Base-by-base conservation (phyloP, 2,797 vertebrate genomes). In the Lacerta viridis region DNA sequence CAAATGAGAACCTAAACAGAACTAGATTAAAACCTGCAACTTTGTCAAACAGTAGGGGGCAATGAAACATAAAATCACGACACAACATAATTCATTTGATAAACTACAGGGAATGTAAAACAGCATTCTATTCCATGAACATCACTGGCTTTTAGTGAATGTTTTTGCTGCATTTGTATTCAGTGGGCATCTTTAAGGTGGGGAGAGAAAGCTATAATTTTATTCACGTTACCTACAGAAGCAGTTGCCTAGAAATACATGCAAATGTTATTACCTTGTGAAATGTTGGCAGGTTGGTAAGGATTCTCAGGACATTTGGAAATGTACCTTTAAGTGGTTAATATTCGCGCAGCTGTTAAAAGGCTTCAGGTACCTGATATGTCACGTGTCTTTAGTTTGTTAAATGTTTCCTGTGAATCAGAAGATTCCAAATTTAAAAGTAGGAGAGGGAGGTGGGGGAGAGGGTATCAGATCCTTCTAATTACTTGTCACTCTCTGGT, bases 31-130 rank as follows among this genome's bases (percentile, higher is more conserved):
- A 84, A 87, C 50, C 17, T 25, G 1, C 7, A 87, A 75, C 39
- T 88, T 90, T 69, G 77, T 92, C 83, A 91, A 94, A 95, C 94
- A 96, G 93, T 74, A 95, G 92, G 87, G 94, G 95, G 91, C 93
- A 96, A 95, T 94, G 93, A 93, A 95, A 90, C 91, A 94, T 94
- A 93, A 95, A 95, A 95, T 74, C 43, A 87, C 91, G 93, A 87
- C 89, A n/a, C 59, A 27, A 75, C 91, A 79, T 5, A 89, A 88
- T 5, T 41, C 10, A 66, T 61, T 93, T 93, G 85, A 83, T 74
- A 93, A 94, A 92, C n/a, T 59, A 59, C 9, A 72, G 68, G 29
- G 72, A 92, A 80, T 8, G 20, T 80, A 90, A 88, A 91, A 79
- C 36, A 90, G 23, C 86, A 75, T 91, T 88, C 86, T 85, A 61